phyloP scores from a whole-genome alignment of 2,888 invertebrate species.

The Stegophylla sp. region DNA sequence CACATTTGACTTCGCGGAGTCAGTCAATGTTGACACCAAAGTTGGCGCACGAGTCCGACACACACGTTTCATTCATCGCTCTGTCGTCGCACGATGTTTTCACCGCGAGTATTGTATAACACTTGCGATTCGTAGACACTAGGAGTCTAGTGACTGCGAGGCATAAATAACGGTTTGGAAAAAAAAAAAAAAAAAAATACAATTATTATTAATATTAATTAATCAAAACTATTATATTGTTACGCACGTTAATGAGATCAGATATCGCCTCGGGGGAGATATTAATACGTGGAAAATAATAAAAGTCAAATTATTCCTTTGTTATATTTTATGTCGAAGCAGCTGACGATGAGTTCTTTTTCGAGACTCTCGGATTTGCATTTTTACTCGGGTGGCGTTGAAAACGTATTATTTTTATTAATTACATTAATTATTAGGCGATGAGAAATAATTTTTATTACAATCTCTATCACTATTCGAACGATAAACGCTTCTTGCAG shows the following conservation, averaged over 20 bases:
- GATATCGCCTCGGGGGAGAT: slow-evolving; percentile 5
- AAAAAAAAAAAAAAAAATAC: no score
- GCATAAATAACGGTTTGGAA: slow-evolving; percentile 20
- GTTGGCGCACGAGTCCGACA: no score
- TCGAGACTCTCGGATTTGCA: neutral
- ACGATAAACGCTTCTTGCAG: slow-evolving; percentile 40
- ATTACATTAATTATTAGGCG: slow-evolving; percentile 42
- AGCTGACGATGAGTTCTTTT: neutral
- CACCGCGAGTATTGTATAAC: neutral
- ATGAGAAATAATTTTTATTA: slow-evolving; percentile 38
- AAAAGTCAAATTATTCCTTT: slow-evolving; percentile 2
- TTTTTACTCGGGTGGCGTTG: slow-evolving; percentile 7
- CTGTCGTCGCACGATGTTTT: neutral
- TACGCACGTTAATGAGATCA: slow-evolving; percentile 19
- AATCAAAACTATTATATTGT: neutral
- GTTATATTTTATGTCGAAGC: slow-evolving; percentile 8
- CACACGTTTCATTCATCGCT: neutral
- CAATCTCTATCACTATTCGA: slow-evolving; percentile 13
- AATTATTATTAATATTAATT: no score
- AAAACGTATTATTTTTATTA: slow-evolving; percentile 33
- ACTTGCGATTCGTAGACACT: no score
- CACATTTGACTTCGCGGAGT: no score
- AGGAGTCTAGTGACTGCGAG: slow-evolving; percentile 3
- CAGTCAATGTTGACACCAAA: neutral
- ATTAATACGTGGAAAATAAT: slow-evolving; percentile 1